Evolutionary conservation across 2,113 vertebrate genomes (phyloP).

Genomic region (Tenebrosternarchus preto): DNA sequence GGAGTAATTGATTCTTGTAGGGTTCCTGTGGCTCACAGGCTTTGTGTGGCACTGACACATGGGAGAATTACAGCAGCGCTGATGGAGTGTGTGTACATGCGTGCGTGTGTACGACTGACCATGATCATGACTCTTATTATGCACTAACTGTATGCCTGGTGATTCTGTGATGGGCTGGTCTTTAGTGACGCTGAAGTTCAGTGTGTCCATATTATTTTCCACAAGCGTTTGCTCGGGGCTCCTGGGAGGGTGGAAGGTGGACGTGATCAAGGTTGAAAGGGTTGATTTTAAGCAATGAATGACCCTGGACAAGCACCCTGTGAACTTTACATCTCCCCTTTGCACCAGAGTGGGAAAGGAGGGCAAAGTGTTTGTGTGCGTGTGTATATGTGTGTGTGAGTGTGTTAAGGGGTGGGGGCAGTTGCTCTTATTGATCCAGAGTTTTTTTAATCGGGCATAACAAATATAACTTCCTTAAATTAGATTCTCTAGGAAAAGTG

Average conservation of each 20-base stretch:
- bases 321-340: conserved; percentile 57
- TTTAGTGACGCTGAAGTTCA: too few relatives aligned
- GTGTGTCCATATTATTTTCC: too few relatives aligned
- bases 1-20: conserved; percentile 53
- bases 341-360: conserved; percentile 41
- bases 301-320: conserved; percentile 38
- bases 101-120: conserved; percentile 50
- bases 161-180: too few relatives aligned
- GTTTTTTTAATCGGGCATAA: conserved; percentile 82
- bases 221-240: too few relatives aligned
- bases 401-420: conserved; percentile 48
- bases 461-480: conserved; percentile 85
- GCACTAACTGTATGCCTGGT: not conserved
- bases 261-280: conserved; percentile 52
- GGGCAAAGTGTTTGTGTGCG: conserved; percentile 54
- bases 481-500: conserved; percentile 82
- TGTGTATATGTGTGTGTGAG: conserved; percentile 51
- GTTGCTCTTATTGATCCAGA: conserved; percentile 75
- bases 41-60: conserved; percentile 42
- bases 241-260: too few relatives aligned
- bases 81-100: conserved; percentile 31
- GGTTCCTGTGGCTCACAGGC: conserved; percentile 39
- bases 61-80: conserved; percentile 38
- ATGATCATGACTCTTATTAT: conserved; percentile 53
- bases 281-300: conserved; percentile 46